Conservation (phyloP, 2,113 vertebrate genomes). For the Melanotaenia duboulayi region DNA sequence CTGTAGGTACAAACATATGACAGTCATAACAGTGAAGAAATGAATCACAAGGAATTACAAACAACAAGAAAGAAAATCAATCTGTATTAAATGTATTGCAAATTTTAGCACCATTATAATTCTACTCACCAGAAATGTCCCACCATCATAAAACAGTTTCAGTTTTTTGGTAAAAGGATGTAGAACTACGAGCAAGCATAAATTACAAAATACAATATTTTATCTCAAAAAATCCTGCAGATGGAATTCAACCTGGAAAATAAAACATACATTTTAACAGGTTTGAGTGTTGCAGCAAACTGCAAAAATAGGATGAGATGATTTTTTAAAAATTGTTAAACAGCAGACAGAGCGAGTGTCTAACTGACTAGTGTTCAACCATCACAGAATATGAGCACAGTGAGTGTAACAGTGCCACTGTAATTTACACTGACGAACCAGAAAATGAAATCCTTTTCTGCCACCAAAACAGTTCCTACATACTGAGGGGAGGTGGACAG, state of each 20-base stretch:
- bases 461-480: background rate
- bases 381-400: background rate
- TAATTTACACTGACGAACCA: background rate
- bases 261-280: background rate
- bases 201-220: background rate
- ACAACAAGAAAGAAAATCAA: no score
- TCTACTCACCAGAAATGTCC: no score
- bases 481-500: background rate
- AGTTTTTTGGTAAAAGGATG: no score
- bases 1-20: no score
- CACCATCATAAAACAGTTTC: no score
- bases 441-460: background rate
- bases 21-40: no score
- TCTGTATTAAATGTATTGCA: no score
- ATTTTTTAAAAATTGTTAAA: background rate
- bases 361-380: background rate
- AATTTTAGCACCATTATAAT: no score
- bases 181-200: no score
- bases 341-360: background rate
- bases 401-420: background rate
- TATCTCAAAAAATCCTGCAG: background rate
- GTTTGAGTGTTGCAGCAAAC: background rate
- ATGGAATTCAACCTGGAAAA: no score
- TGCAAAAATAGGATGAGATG: background rate
- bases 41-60: no score